Evolutionary conservation across 2,113 vertebrate genomes (phyloP), one percentile per base, ranked within the genome.

Genomic region (Prinia subflava): DNA sequence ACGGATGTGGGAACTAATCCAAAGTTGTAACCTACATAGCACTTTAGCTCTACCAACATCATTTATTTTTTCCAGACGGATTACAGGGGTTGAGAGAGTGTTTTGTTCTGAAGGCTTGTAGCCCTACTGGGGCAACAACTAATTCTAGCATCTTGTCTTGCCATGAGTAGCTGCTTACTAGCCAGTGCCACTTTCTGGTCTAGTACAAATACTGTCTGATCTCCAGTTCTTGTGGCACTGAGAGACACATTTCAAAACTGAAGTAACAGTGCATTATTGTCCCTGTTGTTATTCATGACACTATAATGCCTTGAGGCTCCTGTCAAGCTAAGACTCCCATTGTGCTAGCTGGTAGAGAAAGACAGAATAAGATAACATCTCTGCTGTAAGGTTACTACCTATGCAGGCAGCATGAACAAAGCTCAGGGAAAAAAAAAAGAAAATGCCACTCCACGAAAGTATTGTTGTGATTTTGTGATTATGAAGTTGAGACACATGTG

Each of bases 271-370:
- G 17, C 53, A 25, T 28, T 67, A 16, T 64, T 82, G 10, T 67
- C 42, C 10, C 41, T 12, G 25, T 39, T 83, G 31, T 63, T 81
- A 39, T 20, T 70, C 2, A 0, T n/a, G 52, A 49, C 15, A 25
- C 0, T 0, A 1, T 59, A 33, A 31, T 70, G 28, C 30, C 23
- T 77, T 18, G 33, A 56, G 13, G 35, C 11, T 92, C 3, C 44
- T 50, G 5, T 42, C n/a, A 64, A 50, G 49, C 52, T 70, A 28
- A 57, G 20, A 39, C 3, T 57, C 12, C 14, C 25, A 9, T 64
- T 77, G 12, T 77, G 30, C n/a, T 53, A 73, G 41, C 11, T 52
- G 11, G 33, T 47, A 73, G 56, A 74, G 30, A 56, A 76, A 73
- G 28, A 46, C 30, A 68, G 25, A 65, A 16, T 37, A 41, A 57